A percentile compares a stretch with the other conserved stretches of the same genome.
These are phyloP conservation scores for Lordiphosa fenestrarum DNA, from an alignment of 2,888 invertebrate genomes.

Conservation along the genomic window DNA sequence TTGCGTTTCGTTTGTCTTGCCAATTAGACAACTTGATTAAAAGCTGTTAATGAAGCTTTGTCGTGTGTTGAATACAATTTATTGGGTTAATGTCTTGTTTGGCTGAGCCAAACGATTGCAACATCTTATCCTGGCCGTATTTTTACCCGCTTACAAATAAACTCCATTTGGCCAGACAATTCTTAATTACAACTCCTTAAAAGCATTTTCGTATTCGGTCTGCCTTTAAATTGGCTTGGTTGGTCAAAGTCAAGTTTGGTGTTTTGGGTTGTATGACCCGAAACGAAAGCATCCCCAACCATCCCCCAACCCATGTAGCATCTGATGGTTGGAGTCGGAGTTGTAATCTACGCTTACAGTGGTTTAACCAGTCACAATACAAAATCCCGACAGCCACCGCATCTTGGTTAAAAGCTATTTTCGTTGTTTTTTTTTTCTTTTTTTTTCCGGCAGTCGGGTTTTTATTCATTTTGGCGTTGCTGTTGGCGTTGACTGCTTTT, in stretches of 20 bases:
- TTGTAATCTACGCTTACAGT: slow-evolving; percentile 11
- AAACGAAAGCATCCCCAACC: no score
- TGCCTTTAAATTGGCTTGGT: not conserved
- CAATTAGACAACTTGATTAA: slow-evolving; percentile 45
- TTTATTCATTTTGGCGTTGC: slow-evolving; percentile 14
- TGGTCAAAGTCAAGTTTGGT: not conserved
- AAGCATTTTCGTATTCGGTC: slow-evolving; percentile 31
- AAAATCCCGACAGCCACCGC: slow-evolving; percentile 7
- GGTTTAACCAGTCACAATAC: slow-evolving; percentile 19
- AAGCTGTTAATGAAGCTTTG: slow-evolving; percentile 39
- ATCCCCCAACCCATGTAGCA: no score
- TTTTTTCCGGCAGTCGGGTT: slow-evolving; percentile 19
- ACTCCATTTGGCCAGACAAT: slow-evolving; percentile 9
- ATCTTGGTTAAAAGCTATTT: slow-evolving; percentile 6
- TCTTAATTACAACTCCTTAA: slow-evolving; percentile 21
- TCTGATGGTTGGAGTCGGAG: slow-evolving; percentile 6
- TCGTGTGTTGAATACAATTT: slow-evolving; percentile 17
- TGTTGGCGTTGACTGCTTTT: slow-evolving; percentile 26
- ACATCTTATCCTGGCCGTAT: not conserved
- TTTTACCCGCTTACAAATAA: slow-evolving; percentile 11
- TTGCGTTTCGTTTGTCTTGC: slow-evolving; percentile 30
- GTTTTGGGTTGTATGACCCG: no score
- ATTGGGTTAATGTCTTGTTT: slow-evolving; percentile 25
- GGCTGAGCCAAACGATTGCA: not conserved
- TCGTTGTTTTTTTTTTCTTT: slow-evolving; percentile 26